Base-by-base conservation (phyloP, 2,113 vertebrate species). In the Phoenicopterus ruber region DNA sequence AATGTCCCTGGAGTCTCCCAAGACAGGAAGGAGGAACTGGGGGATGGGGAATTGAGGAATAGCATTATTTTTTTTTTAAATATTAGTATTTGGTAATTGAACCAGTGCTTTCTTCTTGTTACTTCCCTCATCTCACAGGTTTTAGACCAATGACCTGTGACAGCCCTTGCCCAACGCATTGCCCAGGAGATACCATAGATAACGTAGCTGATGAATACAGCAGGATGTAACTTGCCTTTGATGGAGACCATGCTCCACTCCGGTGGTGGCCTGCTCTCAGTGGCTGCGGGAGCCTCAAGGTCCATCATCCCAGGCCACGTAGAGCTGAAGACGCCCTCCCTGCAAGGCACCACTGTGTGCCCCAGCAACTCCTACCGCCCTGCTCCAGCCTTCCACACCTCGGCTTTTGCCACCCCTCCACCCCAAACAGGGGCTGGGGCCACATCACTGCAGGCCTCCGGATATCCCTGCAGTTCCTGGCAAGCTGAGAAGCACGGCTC, bases 341-440 rank as follows among this genome's bases (percentile, higher is more conserved):
- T 49, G 52, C 38, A 57, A 49, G 19, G 11, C 25, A 92, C 9
- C 70, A 38, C 2, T 0, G 52, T 5, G 19, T 1, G 1, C 7
- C 50, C 55, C 36, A 74, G 63, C 40, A 79, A 22, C 54, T 57
- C 44, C 54, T 44, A 24, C 1, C 3, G 13, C 14, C 12, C 17
- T 21, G 19, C 20, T 82, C 78, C 46, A 61, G 66, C 52, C 32
- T 44, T 20, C 10, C 20, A 69, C 32, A 81, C 12, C 38, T 46
- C 10, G 86, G 38, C 13, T 70, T 52, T 47, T 58, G 54, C 81
- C 24, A 71, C 1, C 5, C 5, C 42, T 76, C 28, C 38, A 26
- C 9, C 31, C 54, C 13, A 76, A 79, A 69, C 3, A 58, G 42
- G 13, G 19, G n/a, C 54, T 92, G 36, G 25, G 26, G 29, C 28